These are phyloP conservation scores for Heliconius charithonia DNA, from an alignment of 2,888 invertebrate species.

Conservation along the genomic window DNA sequence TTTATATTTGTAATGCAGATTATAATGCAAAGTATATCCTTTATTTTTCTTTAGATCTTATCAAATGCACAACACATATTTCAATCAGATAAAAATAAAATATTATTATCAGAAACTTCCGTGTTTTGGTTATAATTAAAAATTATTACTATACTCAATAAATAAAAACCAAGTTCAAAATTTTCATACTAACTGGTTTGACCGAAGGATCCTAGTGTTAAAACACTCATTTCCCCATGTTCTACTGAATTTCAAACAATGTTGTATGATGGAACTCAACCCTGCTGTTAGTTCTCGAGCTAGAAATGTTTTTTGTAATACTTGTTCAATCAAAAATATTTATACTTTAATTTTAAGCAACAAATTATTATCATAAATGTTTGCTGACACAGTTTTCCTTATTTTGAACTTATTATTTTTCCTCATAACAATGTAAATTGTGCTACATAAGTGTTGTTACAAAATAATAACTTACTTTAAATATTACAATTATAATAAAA, in stretches of 20 bases:
- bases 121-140: not conserved
- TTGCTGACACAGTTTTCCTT: slow-evolving; percentile 4
- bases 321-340: not conserved
- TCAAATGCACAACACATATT: not conserved
- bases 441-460: not conserved
- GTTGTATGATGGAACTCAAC: not conserved
- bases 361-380: not conserved
- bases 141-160: not conserved
- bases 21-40: not conserved
- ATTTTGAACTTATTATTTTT: slow-evolving; percentile 9
- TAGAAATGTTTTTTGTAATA: not conserved
- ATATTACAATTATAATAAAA: not conserved
- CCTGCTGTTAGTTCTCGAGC: not conserved
- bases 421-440: slow-evolving; percentile 3
- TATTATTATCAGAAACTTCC: slow-evolving; percentile 7
- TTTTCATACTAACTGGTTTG: not conserved
- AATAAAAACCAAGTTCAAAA: too few species aligned
- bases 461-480: not conserved
- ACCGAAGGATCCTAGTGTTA: not conserved
- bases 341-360: slow-evolving; percentile 19
- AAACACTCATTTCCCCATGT: not conserved
- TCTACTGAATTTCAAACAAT: not conserved
- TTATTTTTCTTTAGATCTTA: slow-evolving; percentile 12
- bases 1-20: not conserved
- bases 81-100: slow-evolving; percentile 13